phyloP scores from a whole-genome alignment of 2,888 invertebrate species.

The Conus canariensis region DNA sequence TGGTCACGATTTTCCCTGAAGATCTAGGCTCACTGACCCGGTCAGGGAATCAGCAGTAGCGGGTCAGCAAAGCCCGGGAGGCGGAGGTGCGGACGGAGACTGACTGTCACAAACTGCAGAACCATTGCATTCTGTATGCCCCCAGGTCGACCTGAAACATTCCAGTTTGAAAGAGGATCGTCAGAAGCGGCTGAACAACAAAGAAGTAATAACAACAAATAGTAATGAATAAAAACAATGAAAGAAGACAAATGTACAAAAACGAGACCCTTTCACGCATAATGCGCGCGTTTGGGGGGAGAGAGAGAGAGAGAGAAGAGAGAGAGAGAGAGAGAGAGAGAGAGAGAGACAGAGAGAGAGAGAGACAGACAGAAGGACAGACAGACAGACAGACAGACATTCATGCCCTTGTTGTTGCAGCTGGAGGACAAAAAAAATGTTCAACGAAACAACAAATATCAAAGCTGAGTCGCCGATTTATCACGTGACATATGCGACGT shows the following conservation, averaged over 20 bases:
- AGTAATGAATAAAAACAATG: too few relatives aligned
- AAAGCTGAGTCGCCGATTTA: too few relatives aligned
- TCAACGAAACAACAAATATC: too few relatives aligned
- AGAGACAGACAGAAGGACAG: too few relatives aligned
- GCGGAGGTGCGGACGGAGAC: background rate
- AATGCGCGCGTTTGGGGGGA: background rate
- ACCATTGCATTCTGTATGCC: constrained; percentile 55
- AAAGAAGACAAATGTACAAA: too few relatives aligned
- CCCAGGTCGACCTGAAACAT: background rate
- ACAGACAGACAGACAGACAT: too few relatives aligned
- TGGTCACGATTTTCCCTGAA: background rate
- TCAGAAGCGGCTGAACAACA: background rate
- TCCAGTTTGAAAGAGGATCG: background rate
- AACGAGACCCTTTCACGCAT: background rate
- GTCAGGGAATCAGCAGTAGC: background rate
- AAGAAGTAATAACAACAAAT: background rate
- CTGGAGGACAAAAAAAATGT: too few relatives aligned
- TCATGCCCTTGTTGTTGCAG: too few relatives aligned
- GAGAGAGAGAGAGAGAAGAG: too few relatives aligned
- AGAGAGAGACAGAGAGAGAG: too few relatives aligned
- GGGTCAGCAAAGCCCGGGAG: background rate
- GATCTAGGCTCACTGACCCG: background rate
- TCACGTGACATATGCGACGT: too few relatives aligned
- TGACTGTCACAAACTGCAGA: constrained; percentile 52
- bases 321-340: background rate